phyloP scores from a whole-genome alignment of 2,797 vertebrate genomes.

The Eulemur mongoz region DNA sequence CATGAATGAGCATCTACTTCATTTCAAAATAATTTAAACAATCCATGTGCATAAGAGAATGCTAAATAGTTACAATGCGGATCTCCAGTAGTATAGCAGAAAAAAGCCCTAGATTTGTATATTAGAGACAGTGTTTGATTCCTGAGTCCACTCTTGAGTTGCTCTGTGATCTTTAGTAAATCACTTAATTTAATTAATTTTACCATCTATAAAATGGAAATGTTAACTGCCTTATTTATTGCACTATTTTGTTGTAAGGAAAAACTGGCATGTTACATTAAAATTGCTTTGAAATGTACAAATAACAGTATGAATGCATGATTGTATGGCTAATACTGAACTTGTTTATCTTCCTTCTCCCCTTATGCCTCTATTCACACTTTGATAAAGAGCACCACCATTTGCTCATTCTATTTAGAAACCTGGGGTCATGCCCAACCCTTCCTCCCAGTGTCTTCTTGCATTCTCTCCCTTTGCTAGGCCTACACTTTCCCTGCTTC shows the following conservation, averaged over 20 bases:
- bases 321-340: neutral
- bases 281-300: neutral
- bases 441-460: neutral
- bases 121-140: neutral
- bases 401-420: neutral
- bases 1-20: neutral
- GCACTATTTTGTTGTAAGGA: neutral
- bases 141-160: neutral
- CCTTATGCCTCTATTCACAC: neutral
- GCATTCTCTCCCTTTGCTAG: neutral
- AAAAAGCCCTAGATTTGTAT: neutral
- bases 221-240: neutral
- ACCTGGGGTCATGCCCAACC: neutral
- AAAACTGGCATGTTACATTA: neutral
- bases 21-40: neutral
- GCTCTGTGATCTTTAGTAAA: neutral
- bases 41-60: neutral
- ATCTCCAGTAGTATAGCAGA: neutral
- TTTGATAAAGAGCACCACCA: neutral
- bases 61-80: neutral
- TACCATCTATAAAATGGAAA: neutral
- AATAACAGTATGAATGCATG: neutral
- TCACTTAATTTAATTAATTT: conserved; percentile 13
- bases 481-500: neutral
- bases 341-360: neutral